These are phyloP conservation scores for Gonioctena quinquepunctata DNA, from an alignment of 1,140 invertebrate species.

Conservation along the genomic window DNA sequence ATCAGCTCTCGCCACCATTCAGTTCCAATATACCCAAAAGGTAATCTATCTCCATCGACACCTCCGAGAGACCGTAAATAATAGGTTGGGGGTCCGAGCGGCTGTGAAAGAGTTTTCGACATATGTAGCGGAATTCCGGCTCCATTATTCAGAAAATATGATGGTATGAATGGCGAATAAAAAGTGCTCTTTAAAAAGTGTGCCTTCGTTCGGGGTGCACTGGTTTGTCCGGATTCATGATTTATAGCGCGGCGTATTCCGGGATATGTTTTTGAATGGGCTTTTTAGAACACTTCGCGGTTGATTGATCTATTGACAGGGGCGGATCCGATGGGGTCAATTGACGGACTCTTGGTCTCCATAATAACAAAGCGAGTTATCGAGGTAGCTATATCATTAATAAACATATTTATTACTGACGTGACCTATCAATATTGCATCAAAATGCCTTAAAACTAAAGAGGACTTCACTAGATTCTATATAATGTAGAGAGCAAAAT, in stretches of 20 bases:
- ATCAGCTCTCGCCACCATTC: not conserved
- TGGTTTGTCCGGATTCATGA: not conserved
- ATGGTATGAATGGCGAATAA: conserved; percentile 7
- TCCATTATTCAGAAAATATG: conserved; percentile 21
- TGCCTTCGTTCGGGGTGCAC: not conserved
- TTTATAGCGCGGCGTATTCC: not conserved
- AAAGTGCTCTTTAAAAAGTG: not conserved
- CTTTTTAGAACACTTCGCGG: not conserved
- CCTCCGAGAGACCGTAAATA: conserved; percentile 14
- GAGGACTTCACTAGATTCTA: too few species aligned
- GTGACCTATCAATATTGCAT: too few species aligned
- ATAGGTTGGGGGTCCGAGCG: not conserved
- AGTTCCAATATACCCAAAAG: not conserved
- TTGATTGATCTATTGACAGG: not conserved
- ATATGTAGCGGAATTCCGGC: conserved; percentile 18
- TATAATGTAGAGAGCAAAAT: too few species aligned
- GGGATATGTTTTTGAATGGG: not conserved
- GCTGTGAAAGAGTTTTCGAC: conserved; percentile 11
- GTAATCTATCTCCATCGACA: conserved; percentile 22
- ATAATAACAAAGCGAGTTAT: too few species aligned
- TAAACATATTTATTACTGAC: too few species aligned
- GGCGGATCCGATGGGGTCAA: too few species aligned
- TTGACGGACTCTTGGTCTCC: too few species aligned
- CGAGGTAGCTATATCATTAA: too few species aligned
- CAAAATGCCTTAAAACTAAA: too few species aligned